Evolutionary conservation across 2,888 invertebrate species (phyloP), one percentile per base, ranked within the genome.

Genomic region (Clostera curtula): DNA sequence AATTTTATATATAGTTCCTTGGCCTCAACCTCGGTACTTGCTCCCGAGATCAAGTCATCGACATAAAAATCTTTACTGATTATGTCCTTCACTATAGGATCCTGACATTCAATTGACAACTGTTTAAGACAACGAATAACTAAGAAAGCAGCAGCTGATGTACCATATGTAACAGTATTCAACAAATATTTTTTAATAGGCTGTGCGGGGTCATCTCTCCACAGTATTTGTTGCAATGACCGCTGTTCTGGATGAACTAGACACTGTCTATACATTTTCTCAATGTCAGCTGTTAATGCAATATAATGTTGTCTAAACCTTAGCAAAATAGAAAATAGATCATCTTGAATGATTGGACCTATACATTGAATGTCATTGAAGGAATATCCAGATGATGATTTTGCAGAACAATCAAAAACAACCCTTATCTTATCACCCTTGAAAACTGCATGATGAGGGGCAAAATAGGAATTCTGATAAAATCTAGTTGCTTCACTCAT

Each of bases 71-170:
- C 22, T 1, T 16, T 12, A 22, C n/a, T 4, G 6, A 18, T 18
- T 18, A 18, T 7, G 4, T 18, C n/a, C 18, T 6, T 3, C 3
- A 18, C 8, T 5, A 3, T 18, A n/a, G 6, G n/a, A 10, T 27
- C 27, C n/a, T 9, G 7, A 12, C 27, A 27, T 18, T 28, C 29
- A 6, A 24, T 11, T 7, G 29, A 14, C 19, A 29, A 16, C 6
- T 24, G 28, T 2, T 19, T 2, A 2, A 28, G 10, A 19, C 28
- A 28, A 19, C 19, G 12, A 3, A 18, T 23, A 17, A 21, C 18
- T 17, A 27, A 7, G 13, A 27, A 27, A 2, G 27, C 22, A 12
- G 25, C 25, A 22, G 12, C 4, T 2, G 24, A 16, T 11, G 11
- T 10, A 2, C 24, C 24, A 24, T 24, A 24, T 7, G 24, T 24